A percentile compares a stretch with the other conserved stretches of the same genome.
These are phyloP conservation scores for Hylyphantes graminicola DNA, from an alignment of 1,140 invertebrate species.

Conservation along the genomic window DNA sequence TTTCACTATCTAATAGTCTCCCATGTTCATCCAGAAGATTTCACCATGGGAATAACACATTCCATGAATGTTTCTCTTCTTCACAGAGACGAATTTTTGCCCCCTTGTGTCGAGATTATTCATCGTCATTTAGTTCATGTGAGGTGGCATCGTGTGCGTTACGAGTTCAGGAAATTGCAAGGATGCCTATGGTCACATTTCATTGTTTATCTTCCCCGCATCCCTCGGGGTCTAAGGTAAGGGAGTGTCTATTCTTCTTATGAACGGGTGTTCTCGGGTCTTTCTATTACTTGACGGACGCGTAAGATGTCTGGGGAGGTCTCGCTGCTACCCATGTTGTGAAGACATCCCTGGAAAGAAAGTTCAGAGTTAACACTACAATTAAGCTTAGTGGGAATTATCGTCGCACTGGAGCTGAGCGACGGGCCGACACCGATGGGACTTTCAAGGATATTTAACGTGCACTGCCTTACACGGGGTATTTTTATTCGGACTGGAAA, in stretches of 20 bases:
- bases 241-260: background rate
- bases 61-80: too few species aligned
- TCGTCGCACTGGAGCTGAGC: too few species aligned
- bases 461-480: too few species aligned
- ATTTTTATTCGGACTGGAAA: too few species aligned
- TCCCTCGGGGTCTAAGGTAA: background rate
- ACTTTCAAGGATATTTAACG: too few species aligned
- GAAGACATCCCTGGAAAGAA: constrained; percentile 45
- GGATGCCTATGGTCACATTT: constrained; percentile 10
- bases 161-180: constrained; percentile 40
- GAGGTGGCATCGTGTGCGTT: constrained; percentile 49
- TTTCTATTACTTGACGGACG: constrained; percentile 45
- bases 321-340: constrained; percentile 50
- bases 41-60: too few species aligned
- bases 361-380: background rate
- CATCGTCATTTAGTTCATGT: background rate
- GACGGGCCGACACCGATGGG: too few species aligned
- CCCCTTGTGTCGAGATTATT: too few species aligned
- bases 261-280: background rate
- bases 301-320: constrained; percentile 51
- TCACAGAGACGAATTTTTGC: too few species aligned
- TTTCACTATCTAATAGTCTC: too few species aligned
- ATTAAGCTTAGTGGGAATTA: too few species aligned
- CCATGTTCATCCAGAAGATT: too few species aligned
- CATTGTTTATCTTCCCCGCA: background rate